phyloP scores from a whole-genome alignment of 1,140 invertebrate species.

The Aphidius ervi region DNA sequence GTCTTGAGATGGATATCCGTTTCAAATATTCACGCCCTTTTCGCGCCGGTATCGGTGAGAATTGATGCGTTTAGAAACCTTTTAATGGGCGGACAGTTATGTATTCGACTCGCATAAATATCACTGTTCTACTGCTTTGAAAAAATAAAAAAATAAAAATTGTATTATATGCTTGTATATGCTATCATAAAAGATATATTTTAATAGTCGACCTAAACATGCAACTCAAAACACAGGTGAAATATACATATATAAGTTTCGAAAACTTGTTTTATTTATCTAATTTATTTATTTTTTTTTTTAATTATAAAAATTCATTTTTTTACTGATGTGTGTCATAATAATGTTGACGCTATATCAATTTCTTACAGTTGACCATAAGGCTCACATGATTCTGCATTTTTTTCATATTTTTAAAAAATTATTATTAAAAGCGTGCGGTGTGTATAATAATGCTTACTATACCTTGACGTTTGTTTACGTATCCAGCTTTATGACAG shows the following conservation, averaged over 20 bases:
- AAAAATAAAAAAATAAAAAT: constrained; percentile 13
- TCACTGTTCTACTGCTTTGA: constrained; percentile 26
- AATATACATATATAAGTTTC: no score
- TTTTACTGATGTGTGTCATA: constrained; percentile 24
- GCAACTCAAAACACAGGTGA: constrained; percentile 19
- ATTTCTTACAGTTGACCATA: no score
- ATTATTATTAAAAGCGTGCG: constrained; percentile 32
- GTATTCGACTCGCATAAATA: constrained; percentile 44
- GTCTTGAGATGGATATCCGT: constrained; percentile 53
- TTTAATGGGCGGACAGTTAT: constrained; percentile 51
- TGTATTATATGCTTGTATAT: constrained; percentile 1
- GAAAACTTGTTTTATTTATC: no score
- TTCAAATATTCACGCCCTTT: constrained; percentile 54
- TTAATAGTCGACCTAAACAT: constrained; percentile 43
- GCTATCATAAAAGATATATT: not conserved
- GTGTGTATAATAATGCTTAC: constrained; percentile 41
- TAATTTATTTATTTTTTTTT: no score
- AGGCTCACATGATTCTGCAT: no score
- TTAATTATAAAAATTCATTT: constrained; percentile 27
- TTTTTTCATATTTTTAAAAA: no score
- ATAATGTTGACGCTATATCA: no score
- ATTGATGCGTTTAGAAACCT: constrained; percentile 53
- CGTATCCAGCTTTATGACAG: constrained; percentile 48
- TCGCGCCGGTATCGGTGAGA: constrained; percentile 36
- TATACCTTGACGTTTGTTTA: constrained; percentile 36